Evolutionary conservation across 2,888 invertebrate genomes (phyloP), one percentile per base, ranked within the genome.

Genomic region (Emmelina monodactyla): DNA sequence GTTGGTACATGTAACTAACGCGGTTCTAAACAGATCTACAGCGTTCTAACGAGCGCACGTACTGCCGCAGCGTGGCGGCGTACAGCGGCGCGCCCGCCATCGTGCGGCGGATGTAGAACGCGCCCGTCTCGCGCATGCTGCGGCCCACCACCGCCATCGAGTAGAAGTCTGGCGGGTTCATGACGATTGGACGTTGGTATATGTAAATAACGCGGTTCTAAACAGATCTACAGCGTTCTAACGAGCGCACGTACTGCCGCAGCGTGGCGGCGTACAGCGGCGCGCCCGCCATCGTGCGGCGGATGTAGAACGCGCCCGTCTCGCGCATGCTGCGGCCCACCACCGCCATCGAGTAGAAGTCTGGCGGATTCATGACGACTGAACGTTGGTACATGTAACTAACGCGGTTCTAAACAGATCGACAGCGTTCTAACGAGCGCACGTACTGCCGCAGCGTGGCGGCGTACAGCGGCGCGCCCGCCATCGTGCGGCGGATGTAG

Each of bases 91-190:
- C 94, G 38, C 91, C 86, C 31, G 87, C 88, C 56, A 96, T 89
- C 19, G 90, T 87, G n/a, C 97, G 86, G 0, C 96, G 85, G 80
- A 97, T 96, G 67, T 94, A 97, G 75, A 97, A 97, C 1, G 98
- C 98, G 28, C 98, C 93, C 2, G 94, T 93, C 59, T 94, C 88
- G 15, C 97, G 82, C 50, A 99, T 81, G 43, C 94, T 69, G 45
- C 89, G 90, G 0, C 97, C 96, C 64, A 99, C 85, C 31, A 93
- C 86, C 50, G 88, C 88, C 94, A 98, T 97, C 2, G 89, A 88
- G 69, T 94, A 90, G 71, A 98, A 98, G 82, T 98, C 98, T 92
- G 61, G n/a, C n/a, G n/a, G n/a, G n/a, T n/a, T n/a, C n/a, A n/a
- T n/a, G n/a, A n/a, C n/a, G n/a, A n/a, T n/a, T n/a, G n/a, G n/a